A percentile compares a stretch with the other conserved stretches of the same genome.
These are phyloP conservation scores for Cyclargus thomasi DNA, from an alignment of 1,140 invertebrate species.

Conservation along the genomic window DNA sequence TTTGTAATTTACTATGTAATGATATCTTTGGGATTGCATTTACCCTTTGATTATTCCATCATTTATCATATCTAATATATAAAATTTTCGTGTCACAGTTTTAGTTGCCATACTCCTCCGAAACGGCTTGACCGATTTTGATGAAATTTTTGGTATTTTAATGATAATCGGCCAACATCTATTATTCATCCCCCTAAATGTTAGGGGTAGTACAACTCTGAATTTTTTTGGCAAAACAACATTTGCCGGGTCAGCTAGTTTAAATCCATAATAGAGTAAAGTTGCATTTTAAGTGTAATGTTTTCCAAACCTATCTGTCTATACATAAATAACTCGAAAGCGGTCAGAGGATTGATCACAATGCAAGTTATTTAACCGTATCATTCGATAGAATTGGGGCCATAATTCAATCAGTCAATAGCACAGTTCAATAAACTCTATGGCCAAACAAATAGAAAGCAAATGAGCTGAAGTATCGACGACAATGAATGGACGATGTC, in stretches of 20 bases:
- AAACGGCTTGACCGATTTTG: no score
- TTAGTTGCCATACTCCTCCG: no score
- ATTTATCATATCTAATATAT: background rate
- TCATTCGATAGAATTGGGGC: constrained; percentile 1
- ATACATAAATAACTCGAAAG: constrained; percentile 1
- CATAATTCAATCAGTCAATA: constrained; percentile 38
- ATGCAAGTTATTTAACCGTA: constrained; percentile 1
- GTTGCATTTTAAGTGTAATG: background rate
- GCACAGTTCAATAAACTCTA: constrained; percentile 45
- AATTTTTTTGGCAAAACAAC: no score
- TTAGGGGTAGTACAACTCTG: no score
- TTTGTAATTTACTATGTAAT: background rate
- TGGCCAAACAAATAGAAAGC: constrained; percentile 37
- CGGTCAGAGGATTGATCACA: background rate
- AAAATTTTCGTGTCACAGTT: no score
- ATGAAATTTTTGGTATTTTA: no score
- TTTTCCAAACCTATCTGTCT: background rate
- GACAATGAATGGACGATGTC: constrained; percentile 45
- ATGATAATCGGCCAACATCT: no score
- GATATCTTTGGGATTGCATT: background rate
- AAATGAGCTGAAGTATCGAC: constrained; percentile 29
- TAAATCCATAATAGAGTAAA: background rate
- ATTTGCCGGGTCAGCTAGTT: no score
- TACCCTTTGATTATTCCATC: background rate
- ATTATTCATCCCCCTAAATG: no score